Percentiles rank a stretch among this genome's conserved stretches.
These are phyloP conservation scores for Vesta saturnalis DNA, from an alignment of 2,888 invertebrate genomes.

Conservation along the genomic window DNA sequence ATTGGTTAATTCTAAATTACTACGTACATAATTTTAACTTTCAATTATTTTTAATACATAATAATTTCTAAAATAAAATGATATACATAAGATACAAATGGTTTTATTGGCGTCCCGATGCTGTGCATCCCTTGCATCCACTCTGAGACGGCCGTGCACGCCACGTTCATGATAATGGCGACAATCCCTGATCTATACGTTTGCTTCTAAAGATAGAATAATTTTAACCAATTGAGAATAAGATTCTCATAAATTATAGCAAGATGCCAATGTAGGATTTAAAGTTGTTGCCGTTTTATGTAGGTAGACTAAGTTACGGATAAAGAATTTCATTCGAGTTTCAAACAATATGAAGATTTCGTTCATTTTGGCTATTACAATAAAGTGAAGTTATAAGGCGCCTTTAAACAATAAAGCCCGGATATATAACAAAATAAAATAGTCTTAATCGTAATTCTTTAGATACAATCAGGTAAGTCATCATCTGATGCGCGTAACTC, in stretches of 20 bases:
- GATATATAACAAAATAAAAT: slow-evolving; percentile 33
- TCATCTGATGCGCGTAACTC: slow-evolving; percentile 38
- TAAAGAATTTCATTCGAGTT: not conserved
- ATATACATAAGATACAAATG: too few species aligned
- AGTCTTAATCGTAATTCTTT: slow-evolving; percentile 32
- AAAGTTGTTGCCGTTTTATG: slow-evolving; percentile 14
- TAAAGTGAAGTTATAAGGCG: slow-evolving; percentile 16
- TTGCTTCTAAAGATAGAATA: too few species aligned
- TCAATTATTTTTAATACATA: too few species aligned
- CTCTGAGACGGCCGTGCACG: too few species aligned
- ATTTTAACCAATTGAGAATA: too few species aligned
- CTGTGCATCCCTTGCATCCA: too few species aligned
- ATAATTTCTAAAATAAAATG: too few species aligned
- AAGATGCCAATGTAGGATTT: slow-evolving; percentile 17
- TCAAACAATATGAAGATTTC: not conserved
- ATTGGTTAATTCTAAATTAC: too few species aligned
- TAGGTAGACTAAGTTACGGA: slow-evolving; percentile 28
- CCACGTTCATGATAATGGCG: too few species aligned
- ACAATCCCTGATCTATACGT: too few species aligned
- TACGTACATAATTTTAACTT: too few species aligned
- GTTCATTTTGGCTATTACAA: slow-evolving; percentile 5
- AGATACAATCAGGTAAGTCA: slow-evolving; percentile 35
- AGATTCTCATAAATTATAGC: slow-evolving; percentile 22
- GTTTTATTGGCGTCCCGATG: too few species aligned
- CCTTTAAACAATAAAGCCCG: slow-evolving; percentile 23